These are phyloP conservation scores for Drosophila tanythrix DNA, from an alignment of 2,888 invertebrate species.

Conservation along the genomic window DNA sequence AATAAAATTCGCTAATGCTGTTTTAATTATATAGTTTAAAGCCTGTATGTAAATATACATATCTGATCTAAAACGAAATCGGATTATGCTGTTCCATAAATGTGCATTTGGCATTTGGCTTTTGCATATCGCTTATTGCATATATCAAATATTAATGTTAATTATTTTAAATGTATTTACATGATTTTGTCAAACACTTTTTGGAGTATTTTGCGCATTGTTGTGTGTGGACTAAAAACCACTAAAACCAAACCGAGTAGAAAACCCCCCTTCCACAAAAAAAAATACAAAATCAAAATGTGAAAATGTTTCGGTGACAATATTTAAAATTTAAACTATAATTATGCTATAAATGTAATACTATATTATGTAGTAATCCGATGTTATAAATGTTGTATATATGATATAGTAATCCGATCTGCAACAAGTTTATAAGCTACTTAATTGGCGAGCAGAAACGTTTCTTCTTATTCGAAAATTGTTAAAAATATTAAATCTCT, in stretches of 20 bases:
- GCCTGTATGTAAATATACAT: slow-evolving; percentile 12
- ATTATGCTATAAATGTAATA: slow-evolving; percentile 63
- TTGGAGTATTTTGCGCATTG: slow-evolving; percentile 65
- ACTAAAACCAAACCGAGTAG: slow-evolving; percentile 23
- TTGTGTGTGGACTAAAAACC: slow-evolving; percentile 31
- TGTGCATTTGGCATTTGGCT: slow-evolving; percentile 53
- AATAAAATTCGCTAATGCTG: slow-evolving; percentile 56
- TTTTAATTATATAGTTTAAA: slow-evolving; percentile 28
- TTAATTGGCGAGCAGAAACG: slow-evolving; percentile 12
- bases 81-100: slow-evolving; percentile 55
- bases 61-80: slow-evolving; percentile 35
- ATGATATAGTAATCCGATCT: slow-evolving; percentile 16
- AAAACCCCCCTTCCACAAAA: background rate
- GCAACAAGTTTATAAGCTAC: background rate
- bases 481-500: slow-evolving; percentile 22
- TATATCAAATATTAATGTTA: slow-evolving; percentile 28
- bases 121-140: slow-evolving; percentile 69
- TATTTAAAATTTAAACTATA: slow-evolving; percentile 48
- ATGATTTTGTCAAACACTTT: slow-evolving; percentile 49
- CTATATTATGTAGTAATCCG: slow-evolving; percentile 20
- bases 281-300: slow-evolving; percentile 11
- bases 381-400: slow-evolving; percentile 47
- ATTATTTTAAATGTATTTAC: slow-evolving; percentile 42
- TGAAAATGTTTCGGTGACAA: slow-evolving; percentile 69
- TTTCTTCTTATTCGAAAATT: slow-evolving; percentile 33